phyloP scores from a whole-genome alignment of 2,113 vertebrate species.

The Silurus meridionalis region DNA sequence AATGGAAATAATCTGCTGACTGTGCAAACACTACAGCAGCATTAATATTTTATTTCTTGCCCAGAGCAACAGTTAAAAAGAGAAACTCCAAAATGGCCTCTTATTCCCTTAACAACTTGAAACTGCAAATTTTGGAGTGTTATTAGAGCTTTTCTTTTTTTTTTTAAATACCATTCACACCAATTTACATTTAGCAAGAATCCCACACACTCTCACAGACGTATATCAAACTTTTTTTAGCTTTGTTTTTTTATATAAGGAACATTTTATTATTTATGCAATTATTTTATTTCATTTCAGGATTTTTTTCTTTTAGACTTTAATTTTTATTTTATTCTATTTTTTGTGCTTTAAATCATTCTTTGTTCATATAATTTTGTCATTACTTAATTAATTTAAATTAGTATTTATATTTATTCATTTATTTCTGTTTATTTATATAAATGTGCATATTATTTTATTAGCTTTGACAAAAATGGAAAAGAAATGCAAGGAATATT shows the following conservation, averaged over 20 bases:
- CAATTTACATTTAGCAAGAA: background rate
- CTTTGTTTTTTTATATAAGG: background rate
- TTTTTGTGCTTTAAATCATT: too few relatives aligned
- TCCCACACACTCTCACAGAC: background rate
- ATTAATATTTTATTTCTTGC: constrained; percentile 20
- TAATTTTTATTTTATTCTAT: too few relatives aligned
- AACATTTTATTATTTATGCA: background rate
- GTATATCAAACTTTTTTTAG: background rate
- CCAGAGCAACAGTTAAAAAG: background rate
- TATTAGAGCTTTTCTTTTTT: background rate
- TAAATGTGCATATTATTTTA: too few relatives aligned
- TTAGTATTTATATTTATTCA: too few relatives aligned
- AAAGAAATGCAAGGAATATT: too few relatives aligned
- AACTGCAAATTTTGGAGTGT: background rate
- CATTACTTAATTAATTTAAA: too few relatives aligned
- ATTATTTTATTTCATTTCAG: too few relatives aligned
- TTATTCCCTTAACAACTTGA: too few relatives aligned
- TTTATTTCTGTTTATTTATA: too few relatives aligned
- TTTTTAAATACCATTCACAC: background rate
- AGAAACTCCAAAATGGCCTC: background rate
- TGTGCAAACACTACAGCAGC: background rate
- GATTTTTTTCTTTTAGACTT: too few relatives aligned
- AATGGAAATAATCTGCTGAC: background rate
- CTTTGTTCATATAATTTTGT: too few relatives aligned
- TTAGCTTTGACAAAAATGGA: background rate